Evolutionary conservation across 64 coral and sea anemone species (phyloP), one percentile per base, ranked within the genome.

Genomic region (Trachythela sp.): DNA sequence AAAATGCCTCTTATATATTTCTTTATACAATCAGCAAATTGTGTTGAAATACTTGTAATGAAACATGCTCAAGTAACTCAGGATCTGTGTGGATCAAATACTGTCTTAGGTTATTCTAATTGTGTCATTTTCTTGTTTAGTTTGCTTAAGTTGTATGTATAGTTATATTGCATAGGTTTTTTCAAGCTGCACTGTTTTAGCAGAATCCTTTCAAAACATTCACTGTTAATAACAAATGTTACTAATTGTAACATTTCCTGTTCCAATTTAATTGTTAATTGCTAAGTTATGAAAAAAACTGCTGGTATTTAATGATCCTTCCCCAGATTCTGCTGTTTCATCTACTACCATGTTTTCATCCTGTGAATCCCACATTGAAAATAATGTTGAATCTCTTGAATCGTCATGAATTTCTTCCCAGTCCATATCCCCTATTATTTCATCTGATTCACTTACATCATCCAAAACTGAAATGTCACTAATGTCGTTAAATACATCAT

Each of bases 401-500:
- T 45, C 42, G 4, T 45, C 42, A 45, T 45, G 11, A 45, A 45
- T 45, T 45, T 45, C 42, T 11, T 59, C 54, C 54, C 54, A 59
- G 54, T 59, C 54, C 54, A 59, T 59, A 22, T 59, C 54, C 54
- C 18, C 54, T 11, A 59, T 59, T 6, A 59, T 59, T 59, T 59
- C 54, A 59, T 59, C 54, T n/a, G 15, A 20, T 2, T 59, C 54
- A 59, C 15, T n/a, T 6, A 59, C 14, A 11, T 20, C 54, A n/a
- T n/a, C n/a, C n/a, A n/a, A n/a, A n/a, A n/a, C n/a, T 59, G 54
- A 14, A 14, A 59, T 59, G 24, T 17, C 54, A 77, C 30, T n/a
- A 77, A 77, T 77, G 26, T 77, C 71, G 30, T 18, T n/a, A 77
- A 77, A 77, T 22, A 77, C 71, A 34, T 77, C 71, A 36, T 33